A percentile compares a stretch with the other conserved stretches of the same genome.
phyloP scores from a whole-genome alignment of 2,113 vertebrate species.

The Protobothrops mucrosquamatus region DNA sequence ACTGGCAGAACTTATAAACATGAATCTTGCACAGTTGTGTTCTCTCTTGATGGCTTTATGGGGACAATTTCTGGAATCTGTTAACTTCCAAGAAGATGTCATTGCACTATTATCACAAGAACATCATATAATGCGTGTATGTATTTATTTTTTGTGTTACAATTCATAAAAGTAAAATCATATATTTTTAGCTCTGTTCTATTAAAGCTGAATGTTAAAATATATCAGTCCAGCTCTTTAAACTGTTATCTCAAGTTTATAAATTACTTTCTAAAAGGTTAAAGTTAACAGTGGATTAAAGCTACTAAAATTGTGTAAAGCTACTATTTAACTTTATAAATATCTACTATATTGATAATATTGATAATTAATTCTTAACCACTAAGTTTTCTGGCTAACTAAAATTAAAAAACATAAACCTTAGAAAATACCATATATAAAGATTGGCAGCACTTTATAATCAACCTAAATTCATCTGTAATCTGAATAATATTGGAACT shows the following conservation, averaged over 20 bases:
- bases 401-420: not conserved
- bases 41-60: constrained; percentile 98
- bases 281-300: not conserved
- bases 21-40: constrained; percentile 98
- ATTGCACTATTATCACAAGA: constrained; percentile 84
- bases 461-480: not conserved
- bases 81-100: constrained; percentile 89
- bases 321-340: not conserved
- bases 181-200: not conserved
- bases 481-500: not conserved
- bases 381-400: not conserved
- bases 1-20: constrained; percentile 95
- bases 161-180: not conserved
- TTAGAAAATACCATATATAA: not conserved
- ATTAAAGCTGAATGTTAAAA: not conserved
- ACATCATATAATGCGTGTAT: constrained; percentile 91
- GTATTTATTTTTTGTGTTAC: constrained; percentile 46
- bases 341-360: not conserved
- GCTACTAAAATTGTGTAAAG: not conserved
- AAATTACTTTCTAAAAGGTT: not conserved
- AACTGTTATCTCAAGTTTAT: not conserved
- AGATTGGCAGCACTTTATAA: not conserved
- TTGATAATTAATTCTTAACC: not conserved
- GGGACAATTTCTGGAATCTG: constrained; percentile 94
- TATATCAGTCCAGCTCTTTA: not conserved